These are phyloP conservation scores for Melanotaenia pygmaea DNA, from an alignment of 2,797 vertebrate genomes.

Conservation along the genomic window DNA sequence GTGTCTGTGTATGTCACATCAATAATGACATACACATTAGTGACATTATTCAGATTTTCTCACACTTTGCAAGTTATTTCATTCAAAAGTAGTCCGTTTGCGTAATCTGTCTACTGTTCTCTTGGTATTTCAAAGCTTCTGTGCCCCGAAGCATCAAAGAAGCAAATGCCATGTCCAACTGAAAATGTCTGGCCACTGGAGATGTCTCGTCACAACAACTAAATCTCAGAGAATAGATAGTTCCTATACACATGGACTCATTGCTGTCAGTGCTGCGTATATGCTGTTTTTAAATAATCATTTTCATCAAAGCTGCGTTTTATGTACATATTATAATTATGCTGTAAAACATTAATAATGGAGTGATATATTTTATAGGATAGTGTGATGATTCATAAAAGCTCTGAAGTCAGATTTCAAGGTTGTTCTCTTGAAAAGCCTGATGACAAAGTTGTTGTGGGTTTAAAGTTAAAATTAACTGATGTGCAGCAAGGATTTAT, in stretches of 20 bases:
- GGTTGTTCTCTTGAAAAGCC: constrained; percentile 11
- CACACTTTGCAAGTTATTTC: not conserved
- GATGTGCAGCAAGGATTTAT: not conserved
- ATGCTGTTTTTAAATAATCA: constrained; percentile 16
- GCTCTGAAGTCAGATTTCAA: constrained; percentile 22
- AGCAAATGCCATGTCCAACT: constrained; percentile 71
- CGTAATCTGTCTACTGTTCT: constrained; percentile 37
- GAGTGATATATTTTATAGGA: constrained; percentile 15
- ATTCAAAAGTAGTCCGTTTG: constrained; percentile 22
- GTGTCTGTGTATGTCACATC: not conserved
- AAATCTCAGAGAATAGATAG: constrained; percentile 39
- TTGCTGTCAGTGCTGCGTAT: not conserved
- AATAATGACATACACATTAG: not conserved
- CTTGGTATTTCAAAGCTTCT: constrained; percentile 62
- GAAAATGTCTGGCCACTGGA: constrained; percentile 69
- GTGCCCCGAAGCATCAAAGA: constrained; percentile 62
- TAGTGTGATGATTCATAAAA: constrained; percentile 13
- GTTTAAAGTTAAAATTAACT: constrained; percentile 25
- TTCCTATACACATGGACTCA: constrained; percentile 8
- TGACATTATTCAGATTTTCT: constrained; percentile 9
- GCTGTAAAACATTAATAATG: constrained; percentile 34
- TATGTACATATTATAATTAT: constrained; percentile 6
- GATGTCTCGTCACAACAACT: constrained; percentile 49
- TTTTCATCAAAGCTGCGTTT: not conserved
- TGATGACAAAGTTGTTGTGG: constrained; percentile 16